Conservation (phyloP, 23 tunicate genomes). For the Ciona savignyi region DNA sequence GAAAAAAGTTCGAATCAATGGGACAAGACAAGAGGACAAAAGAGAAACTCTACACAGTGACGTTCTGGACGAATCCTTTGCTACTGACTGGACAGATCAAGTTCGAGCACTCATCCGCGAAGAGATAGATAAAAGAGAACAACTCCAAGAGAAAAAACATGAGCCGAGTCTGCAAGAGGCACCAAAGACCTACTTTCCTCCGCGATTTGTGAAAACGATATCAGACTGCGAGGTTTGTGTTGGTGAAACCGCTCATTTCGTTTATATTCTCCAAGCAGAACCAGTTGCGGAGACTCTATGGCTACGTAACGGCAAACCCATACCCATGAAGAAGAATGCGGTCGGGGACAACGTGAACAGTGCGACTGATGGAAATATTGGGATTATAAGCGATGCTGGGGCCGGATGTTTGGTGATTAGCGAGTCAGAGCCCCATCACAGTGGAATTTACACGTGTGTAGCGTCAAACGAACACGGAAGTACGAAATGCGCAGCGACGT, state of each 20-base stretch:
- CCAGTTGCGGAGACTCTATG: slow-evolving; percentile 43
- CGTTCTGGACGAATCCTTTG: not conserved
- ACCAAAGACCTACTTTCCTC: slow-evolving; percentile 7
- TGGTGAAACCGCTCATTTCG: slow-evolving; percentile 88
- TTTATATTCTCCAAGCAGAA: slow-evolving; percentile 42
- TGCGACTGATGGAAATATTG: slow-evolving; percentile 42
- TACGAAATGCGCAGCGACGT: slow-evolving; percentile 55
- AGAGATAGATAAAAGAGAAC: slow-evolving; percentile 63
- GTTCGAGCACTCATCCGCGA: slow-evolving; percentile 75
- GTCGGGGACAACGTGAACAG: not conserved
- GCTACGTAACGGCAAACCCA: slow-evolving; percentile 44
- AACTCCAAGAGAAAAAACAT: not conserved
- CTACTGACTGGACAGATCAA: slow-evolving; percentile 52
- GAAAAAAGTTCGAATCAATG: not conserved
- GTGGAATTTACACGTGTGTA: slow-evolving; percentile 80
- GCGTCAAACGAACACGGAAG: slow-evolving; percentile 89
- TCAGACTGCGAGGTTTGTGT: slow-evolving; percentile 46
- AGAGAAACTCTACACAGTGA: no score
- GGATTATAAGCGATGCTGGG: slow-evolving; percentile 52
- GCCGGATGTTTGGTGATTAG: slow-evolving; percentile 91
- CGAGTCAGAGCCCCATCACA: slow-evolving; percentile 33
- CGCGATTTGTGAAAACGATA: slow-evolving; percentile 57
- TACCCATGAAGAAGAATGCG: slow-evolving; percentile 11
- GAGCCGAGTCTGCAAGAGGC: not conserved
- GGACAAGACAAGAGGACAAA: not conserved